Base-by-base conservation (phyloP, 1,140 invertebrate species). In the Philaenus spumarius region DNA sequence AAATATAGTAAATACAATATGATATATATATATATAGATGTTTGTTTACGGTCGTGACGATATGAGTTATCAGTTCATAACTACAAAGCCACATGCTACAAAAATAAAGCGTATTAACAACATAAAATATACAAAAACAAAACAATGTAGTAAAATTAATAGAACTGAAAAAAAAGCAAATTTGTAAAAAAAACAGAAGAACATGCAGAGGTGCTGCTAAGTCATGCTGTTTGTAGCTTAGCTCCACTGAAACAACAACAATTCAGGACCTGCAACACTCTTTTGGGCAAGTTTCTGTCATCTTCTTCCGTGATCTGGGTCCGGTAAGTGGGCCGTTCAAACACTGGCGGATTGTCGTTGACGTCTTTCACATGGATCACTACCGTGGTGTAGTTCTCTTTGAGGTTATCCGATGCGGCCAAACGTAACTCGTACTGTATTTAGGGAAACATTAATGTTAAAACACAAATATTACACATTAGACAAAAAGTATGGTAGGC, bases 241-340 rank as follows among this genome's bases (percentile, higher is more conserved):
- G 17, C 2, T 53, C 30, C 63, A 59, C 55, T 58, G 65, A 64
- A 45, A 42, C 58, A 60, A 55, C 46, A 62, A 15, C 30, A 17
- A 7, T 17, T 63, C 58, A 66, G 74, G 82, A 93, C 93, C 91
- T 92, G 88, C 62, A 96, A 78, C 57, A 96, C 89, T 62, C 90
- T 84, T 77, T 95, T 95, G 54, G 93, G 93, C 65, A 96, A 80
- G 75, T 92, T 94, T 63, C 92, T 80, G 78, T 95, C 93, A 71
- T 95, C 92, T 74, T 95, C 93, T 73, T 95, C 93, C 3, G 91
- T 95, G 73, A 96, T 96, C 76, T 95, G 92, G 7, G 93, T 94
- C 67, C 91, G 83, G 76, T 95, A 96, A 47, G 90, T 95, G 23
- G 93, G 93, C 61, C 92, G 80, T 75, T 96, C 92, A 74, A 95